Conservation (phyloP, 2,797 vertebrate species). For the Chromobotia macracanthus region DNA sequence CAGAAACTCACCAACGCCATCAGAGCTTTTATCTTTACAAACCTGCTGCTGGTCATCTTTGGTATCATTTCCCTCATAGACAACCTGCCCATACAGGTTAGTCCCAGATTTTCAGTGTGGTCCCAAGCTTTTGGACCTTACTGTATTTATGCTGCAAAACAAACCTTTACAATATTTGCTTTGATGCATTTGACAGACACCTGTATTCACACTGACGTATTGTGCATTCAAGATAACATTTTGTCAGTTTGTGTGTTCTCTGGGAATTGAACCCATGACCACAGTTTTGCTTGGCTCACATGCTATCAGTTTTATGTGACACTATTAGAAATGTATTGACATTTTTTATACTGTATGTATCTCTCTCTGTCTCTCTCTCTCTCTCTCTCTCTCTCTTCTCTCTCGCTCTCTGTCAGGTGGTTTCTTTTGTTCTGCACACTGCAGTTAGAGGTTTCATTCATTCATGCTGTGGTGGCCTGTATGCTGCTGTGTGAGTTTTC, state of each 20-base stretch:
- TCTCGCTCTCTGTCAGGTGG: slow-evolving; percentile 68
- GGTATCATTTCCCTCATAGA: slow-evolving; percentile 82
- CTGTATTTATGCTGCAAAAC: neutral
- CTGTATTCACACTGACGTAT: no score
- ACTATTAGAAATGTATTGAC: no score
- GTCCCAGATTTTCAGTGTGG: neutral
- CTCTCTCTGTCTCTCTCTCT: neutral
- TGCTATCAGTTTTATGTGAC: neutral
- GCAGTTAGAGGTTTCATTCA: slow-evolving; percentile 88
- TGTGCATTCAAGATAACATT: no score
- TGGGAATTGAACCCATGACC: no score
- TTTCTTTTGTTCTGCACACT: slow-evolving; percentile 85
- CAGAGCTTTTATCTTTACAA: slow-evolving; percentile 84
- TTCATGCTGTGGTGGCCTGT: slow-evolving; percentile 88
- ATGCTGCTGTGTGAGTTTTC: slow-evolving; percentile 87
- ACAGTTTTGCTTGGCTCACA: no score
- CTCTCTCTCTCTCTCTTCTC: neutral
- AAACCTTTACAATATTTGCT: neutral
- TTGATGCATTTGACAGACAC: no score
- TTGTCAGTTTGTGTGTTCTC: no score
- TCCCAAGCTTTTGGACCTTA: neutral
- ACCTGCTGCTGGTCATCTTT: slow-evolving; percentile 82
- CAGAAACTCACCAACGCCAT: slow-evolving; percentile 88
- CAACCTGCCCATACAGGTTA: slow-evolving; percentile 84
- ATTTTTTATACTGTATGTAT: neutral